These are phyloP conservation scores for Epinephelus cyanopodus DNA, from an alignment of 2,113 vertebrate genomes.

Conservation along the genomic window DNA sequence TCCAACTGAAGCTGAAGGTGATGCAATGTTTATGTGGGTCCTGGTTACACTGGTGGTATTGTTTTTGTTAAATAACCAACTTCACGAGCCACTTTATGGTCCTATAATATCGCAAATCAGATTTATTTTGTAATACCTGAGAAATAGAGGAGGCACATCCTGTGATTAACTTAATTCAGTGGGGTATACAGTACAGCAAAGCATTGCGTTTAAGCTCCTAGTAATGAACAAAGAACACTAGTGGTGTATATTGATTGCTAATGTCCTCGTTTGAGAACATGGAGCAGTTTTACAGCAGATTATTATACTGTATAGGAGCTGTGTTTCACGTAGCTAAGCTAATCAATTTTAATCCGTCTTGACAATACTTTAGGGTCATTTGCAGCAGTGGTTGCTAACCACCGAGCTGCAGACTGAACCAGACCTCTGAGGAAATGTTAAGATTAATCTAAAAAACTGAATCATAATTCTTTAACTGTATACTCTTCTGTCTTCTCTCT, in stretches of 20 bases:
- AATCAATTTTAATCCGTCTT: slow-evolving; percentile 77
- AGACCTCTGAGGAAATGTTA: slow-evolving; percentile 11
- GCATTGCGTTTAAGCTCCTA: neutral
- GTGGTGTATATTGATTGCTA: slow-evolving; percentile 27
- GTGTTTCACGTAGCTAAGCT: slow-evolving; percentile 64
- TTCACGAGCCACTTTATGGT: neutral
- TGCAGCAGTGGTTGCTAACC: slow-evolving; percentile 21
- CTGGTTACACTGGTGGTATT: slow-evolving; percentile 4
- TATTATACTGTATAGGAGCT: slow-evolving; percentile 51
- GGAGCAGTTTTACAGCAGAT: slow-evolving; percentile 37
- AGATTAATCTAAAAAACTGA: neutral
- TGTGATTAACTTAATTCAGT: neutral
- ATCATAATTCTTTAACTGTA: neutral
- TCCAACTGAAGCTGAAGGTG: slow-evolving; percentile 4
- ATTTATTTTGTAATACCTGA: slow-evolving; percentile 18
- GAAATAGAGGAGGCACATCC: neutral
- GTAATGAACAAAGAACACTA: slow-evolving; percentile 51
- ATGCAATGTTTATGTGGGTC: slow-evolving; percentile 25
- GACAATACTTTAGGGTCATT: slow-evolving; percentile 62
- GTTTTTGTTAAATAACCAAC: slow-evolving; percentile 18
- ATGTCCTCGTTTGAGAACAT: slow-evolving; percentile 38
- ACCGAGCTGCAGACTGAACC: slow-evolving; percentile 5
- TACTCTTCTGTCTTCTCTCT: neutral
- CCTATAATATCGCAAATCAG: slow-evolving; percentile 5
- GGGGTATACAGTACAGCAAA: neutral